phyloP scores from a whole-genome alignment of 2,113 vertebrate genomes.

The Oxyruncus cristatus region DNA sequence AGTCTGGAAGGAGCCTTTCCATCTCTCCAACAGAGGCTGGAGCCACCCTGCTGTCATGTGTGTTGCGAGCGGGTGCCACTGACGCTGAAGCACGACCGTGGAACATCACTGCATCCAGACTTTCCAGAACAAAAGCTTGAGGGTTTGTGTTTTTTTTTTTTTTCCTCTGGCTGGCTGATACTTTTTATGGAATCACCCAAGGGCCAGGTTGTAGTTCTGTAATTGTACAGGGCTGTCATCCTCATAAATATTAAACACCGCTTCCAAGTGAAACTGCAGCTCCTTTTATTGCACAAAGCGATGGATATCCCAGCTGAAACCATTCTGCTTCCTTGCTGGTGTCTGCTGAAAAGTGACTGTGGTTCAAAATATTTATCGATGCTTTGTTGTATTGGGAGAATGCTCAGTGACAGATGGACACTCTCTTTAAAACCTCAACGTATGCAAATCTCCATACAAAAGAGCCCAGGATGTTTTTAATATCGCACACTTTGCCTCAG shows the following conservation, averaged over 20 bases:
- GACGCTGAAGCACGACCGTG: fast-evolving
- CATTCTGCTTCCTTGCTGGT: constrained; percentile 34
- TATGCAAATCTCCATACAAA: constrained; percentile 93
- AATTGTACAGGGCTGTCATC: constrained; percentile 41
- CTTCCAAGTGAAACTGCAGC: constrained; percentile 40
- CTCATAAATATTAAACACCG: constrained; percentile 61
- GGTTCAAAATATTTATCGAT: constrained; percentile 86
- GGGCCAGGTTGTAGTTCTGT: constrained; percentile 42
- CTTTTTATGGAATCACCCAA: constrained; percentile 18
- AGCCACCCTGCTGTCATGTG: neutral
- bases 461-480: constrained; percentile 94
- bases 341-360: constrained; percentile 69
- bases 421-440: constrained; percentile 81
- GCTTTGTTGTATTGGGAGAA: constrained; percentile 90
- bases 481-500: constrained; percentile 89
- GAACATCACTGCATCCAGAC: neutral
- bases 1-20: neutral
- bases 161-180: neutral
- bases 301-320: constrained; percentile 67
- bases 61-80: neutral
- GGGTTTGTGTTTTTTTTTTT: neutral
- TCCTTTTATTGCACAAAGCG: constrained; percentile 46
- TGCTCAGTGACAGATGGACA: constrained; percentile 92
- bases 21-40: neutral
- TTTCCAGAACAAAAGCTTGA: constrained; percentile 27